Evolutionary conservation across 64 coral and sea anemone genomes (phyloP), one percentile per base, ranked within the genome.

Genomic region (Stichodactyla mertensii): DNA sequence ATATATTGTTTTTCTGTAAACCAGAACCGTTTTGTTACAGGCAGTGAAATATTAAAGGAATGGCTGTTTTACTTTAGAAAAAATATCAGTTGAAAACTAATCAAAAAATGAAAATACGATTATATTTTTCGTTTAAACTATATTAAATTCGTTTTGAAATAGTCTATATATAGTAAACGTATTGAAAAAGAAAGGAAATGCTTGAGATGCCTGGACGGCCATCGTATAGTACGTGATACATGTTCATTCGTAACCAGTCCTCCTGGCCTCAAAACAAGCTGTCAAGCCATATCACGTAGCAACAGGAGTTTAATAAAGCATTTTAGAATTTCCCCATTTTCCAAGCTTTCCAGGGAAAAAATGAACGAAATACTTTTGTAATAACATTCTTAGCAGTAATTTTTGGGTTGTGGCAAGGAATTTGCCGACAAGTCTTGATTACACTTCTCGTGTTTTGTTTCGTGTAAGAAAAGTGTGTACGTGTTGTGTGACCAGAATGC

Each of bases 401-500:
- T 28, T 31, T 12, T 74, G 27, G 10, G 12, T 7, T 74, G 8
- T 74, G 24, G 11, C 10, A 74, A 31, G 4, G 3, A 71, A 31
- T 74, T 74, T 66, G 19, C 0, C 62, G 2, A 11, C n/a, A 14
- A 10, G 26, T 11, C 27, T 23, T 74, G 1, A 9, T 74, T 10
- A 26, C 16, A 14, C 12, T 10, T 31, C 24, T 26, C 11, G 69
- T 74, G 10, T 74, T 74, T 74, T 31, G 69, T 74, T 66, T 20
- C 62, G 62, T 66, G 62, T 66, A n/a, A 6, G 20, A n/a, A 9
- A n/a, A n/a, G 24, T 31, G 69, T 31, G 24, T 31, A 31, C 24
- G 69, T 74, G 69, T 74, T 74, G 69, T 74, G 69, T 74, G 69
- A 74, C 69, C 27, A 11, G 69, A 74, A 74, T 74, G 69, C 24